phyloP scores from a whole-genome alignment of 1,140 invertebrate genomes.

The Trypoxylus dichotomus region DNA sequence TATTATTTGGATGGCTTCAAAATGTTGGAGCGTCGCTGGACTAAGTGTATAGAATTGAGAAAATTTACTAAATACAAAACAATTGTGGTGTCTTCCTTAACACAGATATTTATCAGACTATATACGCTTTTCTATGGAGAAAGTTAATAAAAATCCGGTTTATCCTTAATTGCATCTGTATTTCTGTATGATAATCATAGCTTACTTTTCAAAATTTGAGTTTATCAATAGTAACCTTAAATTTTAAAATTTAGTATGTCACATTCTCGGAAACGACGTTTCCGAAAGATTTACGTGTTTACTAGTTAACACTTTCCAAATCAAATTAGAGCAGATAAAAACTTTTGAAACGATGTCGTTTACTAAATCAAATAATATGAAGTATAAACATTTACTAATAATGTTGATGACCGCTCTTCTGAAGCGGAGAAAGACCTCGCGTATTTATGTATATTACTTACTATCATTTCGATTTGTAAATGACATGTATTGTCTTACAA shows the following conservation, averaged over 20 bases:
- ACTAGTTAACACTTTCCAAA: background rate
- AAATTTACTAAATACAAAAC: no score
- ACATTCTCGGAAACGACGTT: no score
- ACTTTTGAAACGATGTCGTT: background rate
- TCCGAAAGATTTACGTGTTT: background rate
- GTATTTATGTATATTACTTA: background rate
- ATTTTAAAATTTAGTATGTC: background rate
- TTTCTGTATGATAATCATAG: no score
- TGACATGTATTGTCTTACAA: constrained; percentile 13
- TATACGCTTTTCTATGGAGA: no score
- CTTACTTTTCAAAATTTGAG: no score
- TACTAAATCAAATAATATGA: background rate
- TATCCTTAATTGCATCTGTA: no score
- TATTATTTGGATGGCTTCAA: constrained; percentile 2
- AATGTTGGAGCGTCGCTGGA: background rate
- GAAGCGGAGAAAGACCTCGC: background rate
- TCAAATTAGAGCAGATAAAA: background rate
- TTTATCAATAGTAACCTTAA: background rate
- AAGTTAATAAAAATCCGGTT: no score
- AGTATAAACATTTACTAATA: background rate
- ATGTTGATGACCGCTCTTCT: background rate
- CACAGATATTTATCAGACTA: no score
- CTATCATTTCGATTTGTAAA: background rate
- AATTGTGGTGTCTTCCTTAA: no score
- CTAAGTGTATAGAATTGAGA: background rate